phyloP scores from a whole-genome alignment of 2,797 vertebrate genomes.

The Peromyscus aztecus region DNA sequence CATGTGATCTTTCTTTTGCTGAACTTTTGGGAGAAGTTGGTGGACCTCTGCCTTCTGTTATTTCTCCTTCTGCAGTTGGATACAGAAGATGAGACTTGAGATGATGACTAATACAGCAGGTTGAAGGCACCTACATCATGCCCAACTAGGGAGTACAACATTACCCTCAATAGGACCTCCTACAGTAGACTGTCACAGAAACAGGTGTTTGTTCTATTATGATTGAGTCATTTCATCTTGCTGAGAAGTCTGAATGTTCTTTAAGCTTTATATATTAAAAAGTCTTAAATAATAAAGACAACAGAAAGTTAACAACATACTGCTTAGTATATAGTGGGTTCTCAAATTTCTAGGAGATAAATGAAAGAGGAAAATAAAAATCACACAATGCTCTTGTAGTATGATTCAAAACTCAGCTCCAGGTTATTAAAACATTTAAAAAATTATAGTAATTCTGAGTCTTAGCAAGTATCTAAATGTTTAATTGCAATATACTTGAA shows the following conservation, averaged over 20 bases:
- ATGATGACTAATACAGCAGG: not conserved
- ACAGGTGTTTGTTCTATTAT: not conserved
- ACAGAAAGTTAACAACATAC: too few species aligned
- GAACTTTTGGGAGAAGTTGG: not conserved
- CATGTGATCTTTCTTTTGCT: not conserved
- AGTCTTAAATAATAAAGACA: not conserved
- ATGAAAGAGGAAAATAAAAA: slow-evolving; percentile 43
- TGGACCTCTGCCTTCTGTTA: not conserved
- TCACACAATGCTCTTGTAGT: not conserved
- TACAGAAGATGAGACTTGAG: not conserved
- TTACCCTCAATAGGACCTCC: not conserved
- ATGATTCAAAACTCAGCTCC: slow-evolving; percentile 7
- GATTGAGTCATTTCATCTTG: not conserved
- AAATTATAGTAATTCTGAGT: not conserved
- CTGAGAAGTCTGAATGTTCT: not conserved
- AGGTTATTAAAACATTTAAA: not conserved
- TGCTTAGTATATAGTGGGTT: not conserved
- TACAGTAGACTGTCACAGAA: not conserved
- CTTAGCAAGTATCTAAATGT: slow-evolving; percentile 40
- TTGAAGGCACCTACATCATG: too few species aligned
- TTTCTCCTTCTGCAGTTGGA: not conserved
- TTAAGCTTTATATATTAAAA: not conserved
- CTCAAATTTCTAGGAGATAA: not conserved
- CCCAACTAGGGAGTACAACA: not conserved
- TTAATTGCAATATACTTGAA: slow-evolving; percentile 14